phyloP scores from a whole-genome alignment of 1,140 invertebrate species.

The Listronotus bonariensis region DNA sequence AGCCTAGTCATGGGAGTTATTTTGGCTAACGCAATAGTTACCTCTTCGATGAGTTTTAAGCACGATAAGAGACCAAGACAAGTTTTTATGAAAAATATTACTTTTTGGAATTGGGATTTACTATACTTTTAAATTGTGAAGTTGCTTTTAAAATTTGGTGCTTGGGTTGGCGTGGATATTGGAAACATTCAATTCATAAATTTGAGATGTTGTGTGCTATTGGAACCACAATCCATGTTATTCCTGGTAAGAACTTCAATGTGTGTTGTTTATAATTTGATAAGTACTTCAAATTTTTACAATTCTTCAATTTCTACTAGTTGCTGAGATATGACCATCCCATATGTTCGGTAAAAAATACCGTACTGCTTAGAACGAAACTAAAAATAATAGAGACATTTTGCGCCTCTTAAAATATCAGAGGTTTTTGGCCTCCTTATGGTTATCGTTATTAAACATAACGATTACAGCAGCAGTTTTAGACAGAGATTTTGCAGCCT shows the following conservation, averaged over 20 bases:
- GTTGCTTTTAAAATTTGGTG: constrained; percentile 98
- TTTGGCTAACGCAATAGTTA: constrained; percentile 92
- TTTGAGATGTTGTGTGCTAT: constrained; percentile 94
- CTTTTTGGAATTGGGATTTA: constrained; percentile 94
- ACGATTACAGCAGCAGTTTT: too few species aligned
- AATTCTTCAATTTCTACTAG: too few species aligned
- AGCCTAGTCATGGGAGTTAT: constrained; percentile 94
- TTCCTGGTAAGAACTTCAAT: constrained; percentile 63
- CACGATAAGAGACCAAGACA: constrained; percentile 82
- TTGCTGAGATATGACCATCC: too few species aligned
- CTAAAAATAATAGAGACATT: too few species aligned
- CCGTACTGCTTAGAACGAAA: too few species aligned
- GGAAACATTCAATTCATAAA: constrained; percentile 96
- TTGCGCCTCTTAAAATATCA: too few species aligned
- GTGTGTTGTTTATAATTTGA: constrained; percentile 37
- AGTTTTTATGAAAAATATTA: constrained; percentile 90
- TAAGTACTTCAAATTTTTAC: too few species aligned
- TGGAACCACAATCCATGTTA: constrained; percentile 94
- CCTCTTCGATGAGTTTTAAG: constrained; percentile 95
- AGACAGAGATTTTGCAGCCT: too few species aligned
- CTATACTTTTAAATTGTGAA: constrained; percentile 93
- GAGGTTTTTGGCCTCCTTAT: too few species aligned
- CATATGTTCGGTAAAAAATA: too few species aligned
- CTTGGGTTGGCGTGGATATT: constrained; percentile 91
- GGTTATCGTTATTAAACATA: too few species aligned